Percentiles rank a stretch among this genome's conserved stretches.
phyloP scores from a whole-genome alignment of 2,113 vertebrate genomes.

The Noctilio leporinus region DNA sequence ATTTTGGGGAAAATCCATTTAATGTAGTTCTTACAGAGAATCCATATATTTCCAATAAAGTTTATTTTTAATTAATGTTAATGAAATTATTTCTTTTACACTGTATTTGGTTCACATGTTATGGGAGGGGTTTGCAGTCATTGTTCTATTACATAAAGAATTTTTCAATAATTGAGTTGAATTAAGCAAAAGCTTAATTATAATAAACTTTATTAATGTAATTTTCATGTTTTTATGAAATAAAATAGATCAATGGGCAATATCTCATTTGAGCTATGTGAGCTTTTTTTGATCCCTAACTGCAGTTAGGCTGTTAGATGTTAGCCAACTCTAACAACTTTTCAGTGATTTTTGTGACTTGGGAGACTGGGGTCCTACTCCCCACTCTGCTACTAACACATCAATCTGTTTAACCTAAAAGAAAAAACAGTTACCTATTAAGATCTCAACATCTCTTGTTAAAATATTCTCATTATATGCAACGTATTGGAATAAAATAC shows the following conservation, averaged over 20 bases:
- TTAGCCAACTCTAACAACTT: background rate
- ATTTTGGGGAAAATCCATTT: background rate
- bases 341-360: background rate
- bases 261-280: background rate
- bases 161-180: constrained; percentile 17
- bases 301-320: background rate
- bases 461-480: background rate
- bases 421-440: background rate
- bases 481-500: background rate
- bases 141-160: background rate
- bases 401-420: background rate
- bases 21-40: constrained; percentile 20
- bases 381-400: background rate
- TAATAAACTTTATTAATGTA: background rate
- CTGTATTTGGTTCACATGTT: background rate
- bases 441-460: background rate
- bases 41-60: background rate
- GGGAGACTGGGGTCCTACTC: background rate
- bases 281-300: background rate
- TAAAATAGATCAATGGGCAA: background rate
- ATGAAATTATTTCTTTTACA: background rate
- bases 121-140: background rate
- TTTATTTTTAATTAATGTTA: background rate
- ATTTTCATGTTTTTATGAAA: constrained; percentile 2
- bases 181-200: background rate